Base-by-base conservation (phyloP, 2,888 invertebrate species). In the Himalopsyche japonica region DNA sequence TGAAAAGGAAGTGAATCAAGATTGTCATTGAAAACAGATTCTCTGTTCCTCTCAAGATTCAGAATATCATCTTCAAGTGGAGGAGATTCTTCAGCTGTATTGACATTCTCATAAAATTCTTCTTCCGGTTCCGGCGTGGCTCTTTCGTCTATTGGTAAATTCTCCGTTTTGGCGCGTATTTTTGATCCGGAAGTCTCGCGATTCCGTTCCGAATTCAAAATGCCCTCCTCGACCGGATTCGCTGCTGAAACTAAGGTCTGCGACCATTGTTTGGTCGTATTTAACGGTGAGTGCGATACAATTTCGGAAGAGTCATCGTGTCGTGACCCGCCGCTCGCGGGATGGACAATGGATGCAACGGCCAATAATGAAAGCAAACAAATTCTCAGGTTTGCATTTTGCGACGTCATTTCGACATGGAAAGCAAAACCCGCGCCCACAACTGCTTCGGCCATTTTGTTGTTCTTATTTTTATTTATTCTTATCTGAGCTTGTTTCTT, bases 321-420 rank as follows among this genome's bases (percentile, higher is more conserved):
- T 84, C 86, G 86, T 82, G 86, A 84, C 49, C 82, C 82, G 30
- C 85, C 85, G 37, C 79, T 80, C 27, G 85, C 82, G 8, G 30
- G 48, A 15, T 48, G 76, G 57, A 47, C 77, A 24, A 57, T 32
- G 32, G 81, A 78, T 7, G 49, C 34, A 20, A 85, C 82, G 32
- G 81, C 84, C 48, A 85, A 34, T 77, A 86, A 76, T n/a, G 86
- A 84, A 27, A 85, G 48, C 43, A 86, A 48, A 37, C 80, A 85
- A n/a, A 85, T 43, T 15, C 76, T 81, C 49, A 80, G 78, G 20
- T 15, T 76, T 70, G 76, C 8, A 43, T 81, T 84, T 32, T 81
- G 84, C 84, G 78, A 84, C 76, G 84, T 84, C 84, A 84, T 84
- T 81, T 81, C 86, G 86, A 24, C 87, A 84, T 34, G 88, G 49